Evolutionary conservation across 2,113 vertebrate species (phyloP), one percentile per base, ranked within the genome.

Genomic region (Castor canadensis): DNA sequence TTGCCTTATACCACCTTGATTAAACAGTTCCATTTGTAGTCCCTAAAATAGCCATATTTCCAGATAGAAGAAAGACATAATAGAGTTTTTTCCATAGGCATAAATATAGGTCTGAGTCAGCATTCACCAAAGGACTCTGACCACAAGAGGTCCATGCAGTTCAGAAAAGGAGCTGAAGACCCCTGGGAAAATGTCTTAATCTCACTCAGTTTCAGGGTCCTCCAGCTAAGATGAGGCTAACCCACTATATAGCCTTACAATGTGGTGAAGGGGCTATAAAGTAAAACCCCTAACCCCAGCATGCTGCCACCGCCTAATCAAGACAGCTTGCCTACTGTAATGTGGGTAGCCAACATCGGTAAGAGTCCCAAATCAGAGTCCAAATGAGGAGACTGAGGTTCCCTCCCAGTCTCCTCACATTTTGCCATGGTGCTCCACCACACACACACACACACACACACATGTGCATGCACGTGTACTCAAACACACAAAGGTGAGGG

Each of bases 331-430:
- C 47, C 67, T 32, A 4, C 12, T 0, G 47, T 6, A 7, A 15
- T 67, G 43, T 84, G 62, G 22, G 45, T 12, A 84, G 62, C 35
- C 64, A 69, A 10, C 13, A 85, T 11, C 19, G 45, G 47, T 3
- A 26, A 71, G 26, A 93, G 60, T 28, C 26, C 12, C 35, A 10
- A 15, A n/a, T n/a, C n/a, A n/a, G n/a, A 90, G 67, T 30, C 26
- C 12, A 38, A 12, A 10, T 28, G 0, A 2, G 32, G 43, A 32
- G 0, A 2, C 7, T 49, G 15, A 58, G 64, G 19, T 22, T 9
- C 13, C 24, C 4, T 35, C 24, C 67, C 15, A 52, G 58, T 3
- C 28, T 49, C 73, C 16, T 81, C 32, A 24, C 43, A 15, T 3
- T 1, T 3, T n/a, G n/a, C 45, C 16, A 4, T 28, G 6, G 19